phyloP scores from a whole-genome alignment of 2,113 vertebrate genomes.

The Dasyurus viverrinus region DNA sequence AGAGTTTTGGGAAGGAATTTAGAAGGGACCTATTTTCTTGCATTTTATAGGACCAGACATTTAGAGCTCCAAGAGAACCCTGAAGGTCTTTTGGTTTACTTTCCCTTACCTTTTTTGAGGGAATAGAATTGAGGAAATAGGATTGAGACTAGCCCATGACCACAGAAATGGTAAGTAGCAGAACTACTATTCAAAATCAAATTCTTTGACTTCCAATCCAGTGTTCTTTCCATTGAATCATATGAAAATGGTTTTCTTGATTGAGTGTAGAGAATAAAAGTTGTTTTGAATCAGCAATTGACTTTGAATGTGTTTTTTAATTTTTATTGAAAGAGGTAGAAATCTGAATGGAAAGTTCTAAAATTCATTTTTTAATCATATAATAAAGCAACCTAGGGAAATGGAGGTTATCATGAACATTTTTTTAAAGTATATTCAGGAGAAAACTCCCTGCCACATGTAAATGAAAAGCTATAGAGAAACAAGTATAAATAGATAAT shows the following conservation, averaged over 20 bases:
- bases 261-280: background rate
- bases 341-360: background rate
- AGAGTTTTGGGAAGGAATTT: background rate
- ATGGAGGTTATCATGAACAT: background rate
- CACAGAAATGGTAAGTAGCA: background rate
- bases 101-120: background rate
- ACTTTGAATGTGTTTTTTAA: background rate
- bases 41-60: background rate
- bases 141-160: background rate
- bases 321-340: background rate
- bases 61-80: background rate
- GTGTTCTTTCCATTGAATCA: background rate
- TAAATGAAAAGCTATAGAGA: background rate
- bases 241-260: background rate
- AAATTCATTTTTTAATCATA: background rate
- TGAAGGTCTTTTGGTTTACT: background rate
- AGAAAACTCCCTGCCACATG: background rate
- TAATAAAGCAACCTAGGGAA: background rate
- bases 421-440: no score
- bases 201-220: background rate
- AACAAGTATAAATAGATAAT: background rate
- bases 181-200: background rate
- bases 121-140: background rate
- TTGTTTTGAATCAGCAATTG: background rate
- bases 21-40: background rate